A percentile compares a stretch with the other conserved stretches of the same genome.
Evolutionary conservation across 2,113 vertebrate genomes (phyloP).

Genomic region (Muntiacus reevesi): DNA sequence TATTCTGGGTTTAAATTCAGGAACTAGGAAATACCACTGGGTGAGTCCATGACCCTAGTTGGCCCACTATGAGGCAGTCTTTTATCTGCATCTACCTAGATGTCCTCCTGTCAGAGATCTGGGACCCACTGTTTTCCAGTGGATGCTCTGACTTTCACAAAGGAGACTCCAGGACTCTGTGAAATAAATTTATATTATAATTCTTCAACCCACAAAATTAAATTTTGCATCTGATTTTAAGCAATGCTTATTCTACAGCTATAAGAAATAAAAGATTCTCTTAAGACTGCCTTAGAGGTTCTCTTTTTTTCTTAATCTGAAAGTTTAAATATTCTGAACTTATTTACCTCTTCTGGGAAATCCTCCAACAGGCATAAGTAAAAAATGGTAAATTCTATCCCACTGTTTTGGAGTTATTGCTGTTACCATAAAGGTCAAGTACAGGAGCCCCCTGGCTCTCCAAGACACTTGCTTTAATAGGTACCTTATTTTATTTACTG

Average conservation of each 20-base stretch:
- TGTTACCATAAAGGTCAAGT: background rate
- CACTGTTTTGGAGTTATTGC: background rate
- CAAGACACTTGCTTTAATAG: background rate
- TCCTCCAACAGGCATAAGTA: background rate
- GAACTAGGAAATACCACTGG: background rate
- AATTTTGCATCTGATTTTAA: slow-evolving; percentile 11
- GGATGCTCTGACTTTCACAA: background rate
- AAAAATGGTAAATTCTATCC: background rate
- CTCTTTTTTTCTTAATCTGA: slow-evolving; percentile 15
- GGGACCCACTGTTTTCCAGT: background rate
- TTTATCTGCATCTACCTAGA: too few species aligned
- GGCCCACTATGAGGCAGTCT: background rate
- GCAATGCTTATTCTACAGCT: background rate
- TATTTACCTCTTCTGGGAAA: background rate
- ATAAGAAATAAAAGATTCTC: slow-evolving; percentile 13
- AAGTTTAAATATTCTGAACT: background rate
- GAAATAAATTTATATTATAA: background rate
- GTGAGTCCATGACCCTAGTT: background rate
- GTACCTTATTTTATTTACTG: background rate
- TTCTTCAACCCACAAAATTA: background rate
- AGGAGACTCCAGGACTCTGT: background rate
- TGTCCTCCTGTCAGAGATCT: too few species aligned
- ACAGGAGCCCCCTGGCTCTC: background rate
- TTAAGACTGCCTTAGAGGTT: background rate
- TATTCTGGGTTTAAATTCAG: background rate